These are phyloP conservation scores for Kradibia gibbosae DNA, from an alignment of 1,140 invertebrate species.

Conservation along the genomic window DNA sequence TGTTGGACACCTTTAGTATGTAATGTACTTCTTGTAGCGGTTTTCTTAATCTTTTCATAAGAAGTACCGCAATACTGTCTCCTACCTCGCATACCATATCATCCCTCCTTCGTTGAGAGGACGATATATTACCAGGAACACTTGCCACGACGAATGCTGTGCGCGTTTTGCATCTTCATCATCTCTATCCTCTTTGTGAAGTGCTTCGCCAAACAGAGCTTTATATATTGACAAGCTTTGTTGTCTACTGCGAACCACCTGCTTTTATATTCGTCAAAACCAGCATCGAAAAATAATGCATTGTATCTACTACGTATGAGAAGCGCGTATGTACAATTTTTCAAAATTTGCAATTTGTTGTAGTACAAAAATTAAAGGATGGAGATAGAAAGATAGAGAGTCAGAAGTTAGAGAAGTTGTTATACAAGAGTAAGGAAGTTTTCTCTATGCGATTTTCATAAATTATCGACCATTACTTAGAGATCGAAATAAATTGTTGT, in stretches of 20 bases:
- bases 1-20: constrained; percentile 1
- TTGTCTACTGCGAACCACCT: neutral
- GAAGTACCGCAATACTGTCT: neutral
- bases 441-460: neutral
- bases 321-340: neutral
- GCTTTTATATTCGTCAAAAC: neutral
- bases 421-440: too few species aligned
- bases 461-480: neutral
- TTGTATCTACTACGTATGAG: neutral
- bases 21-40: constrained; percentile 29
- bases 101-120: neutral
- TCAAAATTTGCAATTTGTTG: constrained; percentile 1
- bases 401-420: too few species aligned
- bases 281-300: neutral
- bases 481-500: neutral
- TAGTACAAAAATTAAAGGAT: too few species aligned
- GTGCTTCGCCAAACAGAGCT: neutral
- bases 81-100: neutral
- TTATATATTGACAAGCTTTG: constrained; percentile 11
- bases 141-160: neutral
- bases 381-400: too few species aligned
- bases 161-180: constrained; percentile 27
- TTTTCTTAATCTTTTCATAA: constrained; percentile 45
- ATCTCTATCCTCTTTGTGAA: constrained; percentile 13
- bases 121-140: constrained; percentile 25